Evolutionary conservation across 92 coral and sea anemone genomes (phyloP), one percentile per base, ranked within the genome.

Genomic region (Porites lobata): DNA sequence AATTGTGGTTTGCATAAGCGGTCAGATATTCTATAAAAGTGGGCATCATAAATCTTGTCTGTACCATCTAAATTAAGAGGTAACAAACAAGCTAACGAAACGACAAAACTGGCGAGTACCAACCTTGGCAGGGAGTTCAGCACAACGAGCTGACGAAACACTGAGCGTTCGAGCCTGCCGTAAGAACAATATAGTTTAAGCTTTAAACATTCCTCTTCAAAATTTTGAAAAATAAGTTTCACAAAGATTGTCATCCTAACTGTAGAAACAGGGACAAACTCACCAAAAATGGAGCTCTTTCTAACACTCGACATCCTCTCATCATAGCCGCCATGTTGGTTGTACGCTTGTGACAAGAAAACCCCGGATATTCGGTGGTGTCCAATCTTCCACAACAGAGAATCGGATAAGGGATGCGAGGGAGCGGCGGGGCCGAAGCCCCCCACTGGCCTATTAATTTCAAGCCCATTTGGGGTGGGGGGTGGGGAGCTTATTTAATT

Each of bases 301-400:
- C 95, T 79, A 98, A 87, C 82, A 85, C 90, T 91, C 98, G 95
- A 84, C 99, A 91, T 81, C 94, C 94, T 81, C 89, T 89, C 79
- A 86, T 80, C 62, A 95, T 86, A 83, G 98, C 99, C 98, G 96
- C 96, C 98, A 96, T 98, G 95, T 76, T 94, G 93, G 90, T 75
- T 86, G 69, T 20, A 80, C 65, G 80, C 77, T 18, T 80, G 85
- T 81, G 75, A 75, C 68, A 20, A 7, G 18, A 65, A 83, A 11
- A 6, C 14, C 96, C 96, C 96, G 96, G 96, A 93, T 93, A 81
- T n/a, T 11, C 62, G 20, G 43, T 79, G 10, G 79, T 50, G 13
- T 32, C 90, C 81, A 59, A 71, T 50, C 73, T 12, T 14, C n/a
- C 15, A 17, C 26, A 17, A n/a, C 32, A 29, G 32, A 29, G 3